Percentiles rank a stretch among this genome's conserved stretches.
These are phyloP conservation scores for Trididemnum nubilum DNA, from an alignment of 23 tunicate genomes.

Conservation along the genomic window DNA sequence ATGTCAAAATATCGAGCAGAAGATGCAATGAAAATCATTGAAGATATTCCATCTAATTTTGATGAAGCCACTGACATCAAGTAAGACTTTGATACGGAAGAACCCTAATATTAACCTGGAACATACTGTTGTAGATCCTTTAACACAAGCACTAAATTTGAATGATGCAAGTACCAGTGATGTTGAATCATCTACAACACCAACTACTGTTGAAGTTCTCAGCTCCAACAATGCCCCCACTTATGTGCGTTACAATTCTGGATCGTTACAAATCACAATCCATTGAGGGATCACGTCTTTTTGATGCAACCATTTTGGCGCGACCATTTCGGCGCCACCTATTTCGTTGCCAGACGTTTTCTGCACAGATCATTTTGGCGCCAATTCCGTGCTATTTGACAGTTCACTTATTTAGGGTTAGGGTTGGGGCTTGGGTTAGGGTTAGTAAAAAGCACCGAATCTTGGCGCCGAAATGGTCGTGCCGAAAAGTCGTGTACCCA, in stretches of 20 bases:
- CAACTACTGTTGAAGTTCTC: not conserved
- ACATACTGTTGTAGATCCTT: not conserved
- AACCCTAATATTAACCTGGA: not conserved
- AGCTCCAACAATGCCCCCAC: not conserved
- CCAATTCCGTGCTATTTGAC: no score
- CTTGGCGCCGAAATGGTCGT: no score
- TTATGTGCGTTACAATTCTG: not conserved
- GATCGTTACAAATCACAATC: not conserved
- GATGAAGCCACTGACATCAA: not conserved
- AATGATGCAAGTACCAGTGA: not conserved
- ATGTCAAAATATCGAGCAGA: not conserved
- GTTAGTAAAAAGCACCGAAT: no score
- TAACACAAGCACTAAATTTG: not conserved
- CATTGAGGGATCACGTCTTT: no score
- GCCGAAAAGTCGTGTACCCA: no score
- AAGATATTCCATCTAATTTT: not conserved
- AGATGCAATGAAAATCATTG: not conserved
- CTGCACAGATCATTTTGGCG: no score
- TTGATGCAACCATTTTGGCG: no score
- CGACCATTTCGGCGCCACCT: no score
- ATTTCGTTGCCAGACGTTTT: no score
- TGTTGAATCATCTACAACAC: not conserved
- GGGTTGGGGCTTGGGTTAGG: no score
- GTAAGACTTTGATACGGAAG: not conserved
- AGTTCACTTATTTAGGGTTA: no score